These are phyloP conservation scores for Nasonia longicornis DNA, from an alignment of 1,140 invertebrate species.

Conservation along the genomic window DNA sequence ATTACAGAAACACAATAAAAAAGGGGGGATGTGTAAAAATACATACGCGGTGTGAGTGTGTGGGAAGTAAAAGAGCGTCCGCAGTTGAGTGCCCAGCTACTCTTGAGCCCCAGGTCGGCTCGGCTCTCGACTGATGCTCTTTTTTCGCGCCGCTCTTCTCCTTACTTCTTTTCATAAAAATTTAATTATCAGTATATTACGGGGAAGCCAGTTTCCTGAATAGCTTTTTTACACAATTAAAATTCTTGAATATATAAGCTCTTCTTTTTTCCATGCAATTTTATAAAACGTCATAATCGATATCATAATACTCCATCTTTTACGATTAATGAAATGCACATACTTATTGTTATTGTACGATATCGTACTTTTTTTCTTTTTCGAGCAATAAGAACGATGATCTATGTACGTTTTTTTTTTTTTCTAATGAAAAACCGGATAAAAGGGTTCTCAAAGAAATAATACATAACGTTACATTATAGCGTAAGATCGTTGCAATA, in stretches of 20 bases:
- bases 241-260: neutral
- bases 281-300: neutral
- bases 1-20: neutral
- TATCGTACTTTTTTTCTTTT: too few relatives aligned
- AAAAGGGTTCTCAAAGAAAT: too few relatives aligned
- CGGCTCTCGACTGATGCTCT: neutral
- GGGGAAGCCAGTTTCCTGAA: neutral
- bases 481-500: neutral
- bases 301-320: neutral
- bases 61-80: neutral
- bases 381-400: too few relatives aligned
- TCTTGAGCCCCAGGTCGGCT: constrained; percentile 1
- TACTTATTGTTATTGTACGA: neutral
- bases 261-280: neutral
- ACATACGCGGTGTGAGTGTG: neutral
- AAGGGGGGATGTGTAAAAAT: neutral
- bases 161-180: neutral
- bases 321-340: neutral
- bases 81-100: neutral
- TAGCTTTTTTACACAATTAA: neutral
- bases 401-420: neutral
- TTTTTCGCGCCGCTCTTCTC: neutral
- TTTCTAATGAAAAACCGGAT: neutral
- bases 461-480: neutral
- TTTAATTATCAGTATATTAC: neutral